These are phyloP conservation scores for Grapholita molesta DNA, from an alignment of 1,140 invertebrate species.

Conservation along the genomic window DNA sequence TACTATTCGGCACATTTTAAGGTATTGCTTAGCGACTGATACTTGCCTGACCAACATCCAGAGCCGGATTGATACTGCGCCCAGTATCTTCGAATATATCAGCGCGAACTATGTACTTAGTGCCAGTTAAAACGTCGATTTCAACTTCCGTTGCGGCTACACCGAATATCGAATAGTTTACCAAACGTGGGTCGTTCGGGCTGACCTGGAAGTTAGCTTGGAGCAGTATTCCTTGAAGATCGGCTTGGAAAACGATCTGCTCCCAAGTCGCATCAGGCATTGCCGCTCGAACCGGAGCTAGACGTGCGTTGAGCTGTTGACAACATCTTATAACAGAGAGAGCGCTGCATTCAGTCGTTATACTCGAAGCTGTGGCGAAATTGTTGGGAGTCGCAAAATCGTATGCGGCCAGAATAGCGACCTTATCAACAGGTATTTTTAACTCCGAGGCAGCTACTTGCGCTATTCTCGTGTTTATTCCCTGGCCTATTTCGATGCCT, in stretches of 20 bases:
- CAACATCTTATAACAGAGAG: conserved; percentile 81
- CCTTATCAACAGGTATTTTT: conserved; percentile 27
- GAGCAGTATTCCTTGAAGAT: conserved; percentile 29
- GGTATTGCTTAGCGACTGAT: too few species aligned
- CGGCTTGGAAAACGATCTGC: conserved; percentile 79
- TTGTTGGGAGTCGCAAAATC: conserved; percentile 35
- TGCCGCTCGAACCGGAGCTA: conserved; percentile 80
- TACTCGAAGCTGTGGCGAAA: conserved; percentile 31
- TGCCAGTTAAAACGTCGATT: conserved; percentile 35
- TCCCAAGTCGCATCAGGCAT: conserved; percentile 81
- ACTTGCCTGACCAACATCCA: conserved; percentile 87
- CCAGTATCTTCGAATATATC: conserved; percentile 87
- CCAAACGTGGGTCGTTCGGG: conserved; percentile 28
- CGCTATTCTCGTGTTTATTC: conserved; percentile 61
- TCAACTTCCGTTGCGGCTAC: conserved; percentile 33
- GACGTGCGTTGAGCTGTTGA: conserved; percentile 79
- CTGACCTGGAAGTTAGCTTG: conserved; percentile 33
- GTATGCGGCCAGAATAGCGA: conserved; percentile 20
- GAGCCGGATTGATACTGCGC: conserved; percentile 83
- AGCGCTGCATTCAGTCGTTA: conserved; percentile 33
- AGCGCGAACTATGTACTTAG: conserved; percentile 36
- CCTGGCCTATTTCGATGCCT: conserved; percentile 87
- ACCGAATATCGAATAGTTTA: conserved; percentile 31
- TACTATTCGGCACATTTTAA: too few species aligned
- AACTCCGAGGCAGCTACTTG: conserved; percentile 36